A percentile compares a stretch with the other conserved stretches of the same genome.
Conservation (phyloP, 2,113 vertebrate genomes). For the Forbesichthys agassizii region DNA sequence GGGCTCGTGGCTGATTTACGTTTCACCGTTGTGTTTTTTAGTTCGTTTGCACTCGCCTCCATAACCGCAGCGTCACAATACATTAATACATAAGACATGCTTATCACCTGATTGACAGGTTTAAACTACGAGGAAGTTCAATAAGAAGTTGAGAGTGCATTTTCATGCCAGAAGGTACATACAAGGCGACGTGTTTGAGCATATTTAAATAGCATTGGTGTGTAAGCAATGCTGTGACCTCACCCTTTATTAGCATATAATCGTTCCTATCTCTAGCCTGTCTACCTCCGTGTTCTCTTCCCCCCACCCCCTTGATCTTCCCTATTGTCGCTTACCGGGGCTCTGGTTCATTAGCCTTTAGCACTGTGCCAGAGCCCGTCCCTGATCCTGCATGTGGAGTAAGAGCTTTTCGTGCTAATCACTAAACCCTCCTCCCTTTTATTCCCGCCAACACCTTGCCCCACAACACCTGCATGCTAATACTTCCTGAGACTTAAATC, state of each 20-base stretch:
- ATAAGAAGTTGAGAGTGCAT: slow-evolving; percentile 20
- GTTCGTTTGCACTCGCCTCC: too few species aligned
- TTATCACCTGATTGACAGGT: slow-evolving; percentile 27
- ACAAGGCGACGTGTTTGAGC: neutral
- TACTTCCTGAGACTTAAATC: slow-evolving; percentile 44
- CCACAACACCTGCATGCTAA: slow-evolving; percentile 54
- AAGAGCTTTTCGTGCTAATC: slow-evolving; percentile 54
- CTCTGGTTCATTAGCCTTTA: slow-evolving; percentile 59
- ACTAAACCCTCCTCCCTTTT: slow-evolving; percentile 27
- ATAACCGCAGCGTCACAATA: too few species aligned
- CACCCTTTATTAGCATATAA: slow-evolving; percentile 14
- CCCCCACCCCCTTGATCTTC: neutral
- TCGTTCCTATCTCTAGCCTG: slow-evolving; percentile 14
- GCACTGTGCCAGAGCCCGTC: slow-evolving; percentile 19
- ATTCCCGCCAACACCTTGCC: slow-evolving; percentile 20
- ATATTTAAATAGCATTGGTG: neutral
- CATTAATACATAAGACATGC: slow-evolving; percentile 12
- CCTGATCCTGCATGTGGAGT: slow-evolving; percentile 57
- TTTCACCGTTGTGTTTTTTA: too few species aligned
- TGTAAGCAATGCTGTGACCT: slow-evolving; percentile 9
- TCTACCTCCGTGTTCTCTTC: slow-evolving; percentile 13
- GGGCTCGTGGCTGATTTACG: too few species aligned
- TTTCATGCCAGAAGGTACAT: slow-evolving; percentile 16
- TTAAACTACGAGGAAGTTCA: neutral
- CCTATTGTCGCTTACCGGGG: slow-evolving; percentile 1